phyloP scores from a whole-genome alignment of 2,888 invertebrate species.

The Psylliodes chrysocephalus region DNA sequence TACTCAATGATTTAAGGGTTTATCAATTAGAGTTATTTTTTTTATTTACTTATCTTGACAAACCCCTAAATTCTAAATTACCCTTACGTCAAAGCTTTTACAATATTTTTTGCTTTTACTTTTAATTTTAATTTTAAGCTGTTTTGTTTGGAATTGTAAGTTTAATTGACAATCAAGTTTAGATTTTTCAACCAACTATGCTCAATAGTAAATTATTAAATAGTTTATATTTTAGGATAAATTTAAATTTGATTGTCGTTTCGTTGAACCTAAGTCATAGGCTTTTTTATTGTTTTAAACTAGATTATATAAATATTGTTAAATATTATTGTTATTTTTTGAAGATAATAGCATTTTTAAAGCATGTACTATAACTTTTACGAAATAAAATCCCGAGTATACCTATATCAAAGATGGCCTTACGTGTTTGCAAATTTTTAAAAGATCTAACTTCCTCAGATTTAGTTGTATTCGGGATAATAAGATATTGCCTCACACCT shows the following conservation, averaged over 20 bases:
- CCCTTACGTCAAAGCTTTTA: background rate
- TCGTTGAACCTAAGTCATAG: slow-evolving; percentile 20
- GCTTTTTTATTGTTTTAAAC: slow-evolving; percentile 42
- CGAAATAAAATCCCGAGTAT: slow-evolving; percentile 45
- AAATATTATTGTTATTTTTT: slow-evolving; percentile 42
- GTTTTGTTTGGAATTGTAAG: slow-evolving; percentile 5
- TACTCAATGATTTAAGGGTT: too few species aligned
- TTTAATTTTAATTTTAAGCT: background rate
- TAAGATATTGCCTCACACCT: slow-evolving; percentile 56
- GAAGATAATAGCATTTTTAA: slow-evolving; percentile 45
- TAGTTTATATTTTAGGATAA: background rate
- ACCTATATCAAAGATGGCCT: slow-evolving; percentile 54
- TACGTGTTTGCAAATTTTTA: slow-evolving; percentile 55
- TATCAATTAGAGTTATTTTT: too few species aligned
- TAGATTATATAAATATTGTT: slow-evolving; percentile 48
- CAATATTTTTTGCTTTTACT: background rate
- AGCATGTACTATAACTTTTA: slow-evolving; percentile 40
- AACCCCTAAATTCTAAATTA: too few species aligned
- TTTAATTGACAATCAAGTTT: slow-evolving; percentile 4
- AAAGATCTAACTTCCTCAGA: slow-evolving; percentile 20
- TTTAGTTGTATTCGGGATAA: slow-evolving; percentile 49
- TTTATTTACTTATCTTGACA: too few species aligned
- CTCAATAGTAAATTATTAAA: slow-evolving; percentile 5
- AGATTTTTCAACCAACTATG: background rate
- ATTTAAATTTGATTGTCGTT: slow-evolving; percentile 5